Percentiles rank a stretch among this genome's conserved stretches.
These are phyloP conservation scores for Asarcornis scutulata DNA, from an alignment of 2,113 vertebrate genomes.

Conservation along the genomic window DNA sequence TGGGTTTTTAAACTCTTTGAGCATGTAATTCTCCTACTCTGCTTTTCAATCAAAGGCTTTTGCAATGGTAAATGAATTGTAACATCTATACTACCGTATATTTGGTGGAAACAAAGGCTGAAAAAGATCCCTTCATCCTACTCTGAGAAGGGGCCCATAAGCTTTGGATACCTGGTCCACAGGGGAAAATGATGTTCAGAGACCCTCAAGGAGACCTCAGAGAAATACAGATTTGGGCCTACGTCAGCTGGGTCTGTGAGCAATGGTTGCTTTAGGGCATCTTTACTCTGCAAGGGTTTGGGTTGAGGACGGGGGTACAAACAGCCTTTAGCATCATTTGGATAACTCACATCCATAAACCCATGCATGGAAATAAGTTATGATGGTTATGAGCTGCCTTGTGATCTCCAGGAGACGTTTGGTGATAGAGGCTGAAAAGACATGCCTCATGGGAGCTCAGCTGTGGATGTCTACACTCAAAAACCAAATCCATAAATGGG, in stretches of 20 bases:
- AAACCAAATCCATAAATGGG: not conserved
- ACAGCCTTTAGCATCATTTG: not conserved
- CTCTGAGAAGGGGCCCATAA: not conserved
- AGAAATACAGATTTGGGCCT: not conserved
- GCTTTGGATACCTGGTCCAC: not conserved
- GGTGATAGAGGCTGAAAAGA: not conserved
- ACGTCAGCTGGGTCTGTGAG: not conserved
- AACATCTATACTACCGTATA: not conserved
- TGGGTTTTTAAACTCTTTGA: not conserved
- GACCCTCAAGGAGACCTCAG: not conserved
- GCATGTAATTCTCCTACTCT: not conserved
- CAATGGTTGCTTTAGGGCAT: not conserved
- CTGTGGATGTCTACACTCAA: not conserved
- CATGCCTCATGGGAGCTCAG: not conserved
- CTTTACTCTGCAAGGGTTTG: not conserved
- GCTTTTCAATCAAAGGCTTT: not conserved
- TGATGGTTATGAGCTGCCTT: accelerated
- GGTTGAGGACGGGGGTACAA: not conserved
- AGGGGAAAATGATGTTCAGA: not conserved
- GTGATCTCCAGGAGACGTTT: not conserved
- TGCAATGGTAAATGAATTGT: not conserved
- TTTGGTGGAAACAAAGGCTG: not conserved
- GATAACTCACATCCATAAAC: not conserved
- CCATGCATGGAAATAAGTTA: not conserved
- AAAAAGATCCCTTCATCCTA: not conserved